Evolutionary conservation across 2,797 vertebrate genomes (phyloP).

Genomic region (Synanceia verrucosa): DNA sequence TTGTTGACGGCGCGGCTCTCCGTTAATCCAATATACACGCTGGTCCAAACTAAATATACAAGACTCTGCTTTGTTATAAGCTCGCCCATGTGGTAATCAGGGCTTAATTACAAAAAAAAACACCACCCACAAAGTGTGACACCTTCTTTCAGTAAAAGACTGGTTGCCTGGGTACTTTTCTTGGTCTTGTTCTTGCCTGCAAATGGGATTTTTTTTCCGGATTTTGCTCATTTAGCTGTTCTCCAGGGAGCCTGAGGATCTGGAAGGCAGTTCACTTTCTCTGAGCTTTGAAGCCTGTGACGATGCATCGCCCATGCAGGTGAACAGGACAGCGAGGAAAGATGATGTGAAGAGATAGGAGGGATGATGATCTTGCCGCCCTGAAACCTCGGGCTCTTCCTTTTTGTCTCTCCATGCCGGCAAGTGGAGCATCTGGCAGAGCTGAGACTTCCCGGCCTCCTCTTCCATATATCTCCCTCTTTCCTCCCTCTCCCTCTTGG

Average conservation of each 20-base stretch:
- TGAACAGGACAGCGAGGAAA: slow-evolving; percentile 36
- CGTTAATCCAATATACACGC: slow-evolving; percentile 34
- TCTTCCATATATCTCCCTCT: slow-evolving; percentile 40
- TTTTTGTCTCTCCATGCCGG: slow-evolving; percentile 53
- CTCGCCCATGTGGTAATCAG: slow-evolving; percentile 44
- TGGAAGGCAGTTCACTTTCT: slow-evolving; percentile 19
- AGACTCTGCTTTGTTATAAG: slow-evolving; percentile 45
- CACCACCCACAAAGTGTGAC: slow-evolving; percentile 38
- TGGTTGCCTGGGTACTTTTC: slow-evolving; percentile 17
- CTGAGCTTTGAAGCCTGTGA: slow-evolving; percentile 29
- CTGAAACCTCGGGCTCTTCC: slow-evolving; percentile 34
- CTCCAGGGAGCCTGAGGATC: slow-evolving; percentile 5
- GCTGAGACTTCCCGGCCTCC: slow-evolving; percentile 38
- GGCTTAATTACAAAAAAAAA: slow-evolving; percentile 54
- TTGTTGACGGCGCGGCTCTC: slow-evolving; percentile 8
- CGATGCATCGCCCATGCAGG: slow-evolving; percentile 25
- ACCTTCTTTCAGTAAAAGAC: slow-evolving; percentile 11
- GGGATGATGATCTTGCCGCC: slow-evolving; percentile 27
- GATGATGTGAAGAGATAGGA: slow-evolving; percentile 41
- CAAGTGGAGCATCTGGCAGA: slow-evolving; percentile 66
- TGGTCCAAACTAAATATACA: slow-evolving; percentile 35
- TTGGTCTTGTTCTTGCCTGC: slow-evolving; percentile 11
- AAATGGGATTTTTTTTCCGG: slow-evolving; percentile 37
- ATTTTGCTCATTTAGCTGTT: slow-evolving; percentile 40
- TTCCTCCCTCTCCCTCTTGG: slow-evolving; percentile 38